A percentile compares a stretch with the other conserved stretches of the same genome.
Conservation (phyloP, 1,140 invertebrate species). For the Pachyrhynchus sulphureomaculatus region DNA sequence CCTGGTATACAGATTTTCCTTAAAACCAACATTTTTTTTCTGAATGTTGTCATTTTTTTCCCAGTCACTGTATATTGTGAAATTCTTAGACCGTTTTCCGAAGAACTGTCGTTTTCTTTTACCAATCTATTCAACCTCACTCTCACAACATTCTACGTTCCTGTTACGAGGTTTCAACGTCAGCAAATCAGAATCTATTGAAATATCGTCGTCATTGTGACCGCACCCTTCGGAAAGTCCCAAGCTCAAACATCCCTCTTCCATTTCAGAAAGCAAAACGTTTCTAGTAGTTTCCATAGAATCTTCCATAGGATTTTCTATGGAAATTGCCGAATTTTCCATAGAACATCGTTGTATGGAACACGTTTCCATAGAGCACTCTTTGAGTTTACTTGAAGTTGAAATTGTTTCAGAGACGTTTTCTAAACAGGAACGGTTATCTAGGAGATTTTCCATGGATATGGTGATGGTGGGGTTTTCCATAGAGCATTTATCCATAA, state of each 20-base stretch:
- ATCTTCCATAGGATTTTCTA: slow-evolving; percentile 18
- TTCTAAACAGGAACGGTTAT: neutral
- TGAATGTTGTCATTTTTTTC: no score
- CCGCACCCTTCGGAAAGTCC: slow-evolving; percentile 16
- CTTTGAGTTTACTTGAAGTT: neutral
- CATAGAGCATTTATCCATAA: slow-evolving; percentile 16
- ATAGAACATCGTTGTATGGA: neutral
- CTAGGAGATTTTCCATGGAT: slow-evolving; percentile 15
- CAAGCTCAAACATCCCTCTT: slow-evolving; percentile 15
- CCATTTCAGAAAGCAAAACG: slow-evolving; percentile 22
- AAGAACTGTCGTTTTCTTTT: no score
- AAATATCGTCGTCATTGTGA: slow-evolving; percentile 34
- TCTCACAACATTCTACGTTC: neutral
- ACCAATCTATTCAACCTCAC: neutral
- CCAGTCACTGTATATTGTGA: no score
- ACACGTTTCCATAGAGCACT: neutral
- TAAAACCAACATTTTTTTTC: no score
- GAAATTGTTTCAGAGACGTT: neutral
- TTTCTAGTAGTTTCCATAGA: slow-evolving; percentile 19
- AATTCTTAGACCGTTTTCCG: no score
- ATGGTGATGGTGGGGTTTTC: slow-evolving; percentile 12
- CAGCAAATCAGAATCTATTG: slow-evolving; percentile 46
- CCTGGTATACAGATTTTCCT: no score
- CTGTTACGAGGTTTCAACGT: slow-evolving; percentile 40
- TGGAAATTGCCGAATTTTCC: neutral